Evolutionary conservation across 2,113 vertebrate genomes (phyloP), one percentile per base, ranked within the genome.

Genomic region (Numida meleagris): DNA sequence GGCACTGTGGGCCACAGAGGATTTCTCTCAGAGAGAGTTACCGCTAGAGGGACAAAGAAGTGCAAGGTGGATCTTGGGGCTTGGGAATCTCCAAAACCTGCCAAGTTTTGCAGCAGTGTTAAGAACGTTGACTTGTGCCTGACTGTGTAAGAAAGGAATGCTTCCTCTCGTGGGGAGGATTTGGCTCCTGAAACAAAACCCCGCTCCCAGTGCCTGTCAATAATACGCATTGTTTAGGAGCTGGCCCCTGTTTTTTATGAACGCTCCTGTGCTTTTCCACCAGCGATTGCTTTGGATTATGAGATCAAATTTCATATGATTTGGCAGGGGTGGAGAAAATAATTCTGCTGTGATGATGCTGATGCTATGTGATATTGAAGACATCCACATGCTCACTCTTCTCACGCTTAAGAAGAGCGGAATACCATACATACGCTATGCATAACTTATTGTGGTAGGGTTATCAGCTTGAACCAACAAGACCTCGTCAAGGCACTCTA

Each of bases 101-200:
- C 16, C 40, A 16, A 12, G 80, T 50, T 91, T 63, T 70, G 43
- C 59, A 67, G 68, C 34, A 33, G 25, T 12, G 18, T 18, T 84
- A 27, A 12, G 51, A 38, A 40, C 34, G 16, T 33, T 5, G 7
- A n/a, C 5, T 78, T 84, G 80, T 81, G 66, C 66, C 51, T 82
- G 46, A 82, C 63, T 9, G 3, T 19, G 40, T 50, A 48, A 83
- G 68, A 67, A 88, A 83, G 59, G 92, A 82, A 93, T 80, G 65
- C 84, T 90, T 94, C 62, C 67, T 63, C 48, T 57, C 19, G 59
- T 53, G 66, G 50, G 89, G 48, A 83, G 55, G 53, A 80, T 95
- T 94, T 94, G 90, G 63, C 63, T 82, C 55, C 85, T 94, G 78
- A 85, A 93, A 83, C 29, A 58, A 68, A 84, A 81, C 57, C 61